Base-by-base conservation (phyloP, 2,113 vertebrate genomes). In the Epinephelus moara region DNA sequence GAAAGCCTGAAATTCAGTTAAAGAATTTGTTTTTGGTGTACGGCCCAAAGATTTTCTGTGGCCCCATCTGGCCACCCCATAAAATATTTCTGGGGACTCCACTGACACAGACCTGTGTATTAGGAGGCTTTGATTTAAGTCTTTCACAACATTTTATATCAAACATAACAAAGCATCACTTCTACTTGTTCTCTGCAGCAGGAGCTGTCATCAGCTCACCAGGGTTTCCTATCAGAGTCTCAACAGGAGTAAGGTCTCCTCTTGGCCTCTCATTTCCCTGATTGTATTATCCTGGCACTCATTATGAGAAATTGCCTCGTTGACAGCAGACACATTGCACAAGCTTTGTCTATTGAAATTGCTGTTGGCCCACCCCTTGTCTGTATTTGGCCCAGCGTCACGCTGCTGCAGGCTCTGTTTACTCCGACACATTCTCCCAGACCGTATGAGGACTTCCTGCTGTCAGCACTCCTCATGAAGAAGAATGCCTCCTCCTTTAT, bases 391-490 rank as follows among this genome's bases (percentile, higher is more conserved):
- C 55, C 17, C 62, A 27, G 74, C 61, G 15, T 73, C 70, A 76
- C 2, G 0, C 50, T 56, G 30, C 15, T 49, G 13, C 17, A 11
- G 7, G 52, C 63, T 55, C 6, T 33, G 63, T 78, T 59, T 59
- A 50, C 47, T 40, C 30, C 18, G 59, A 53, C 53, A 68, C 64
- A 59, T 69, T 60, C 75, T 47, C 42, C 14, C 5, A 17, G 42
- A 37, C 64, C 42, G 4, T 78, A 78, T 50, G 40, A 60, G 25
- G 75, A 50, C 64, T 68, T 78, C 63, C 75, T 68, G 52, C 53
- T 68, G 40, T 56, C 52, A 17, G 37, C 53, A 15, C 2, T 4
- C 4, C 14, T n/a, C 21, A 37, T 37, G 33, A 7, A n/a, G 62
- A 19, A 12, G 21, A 18, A 42, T 9, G 3, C 10, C 37, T 27